These are phyloP conservation scores for Eupithecia insigniata DNA, from an alignment of 2,888 invertebrate genomes.

Conservation along the genomic window DNA sequence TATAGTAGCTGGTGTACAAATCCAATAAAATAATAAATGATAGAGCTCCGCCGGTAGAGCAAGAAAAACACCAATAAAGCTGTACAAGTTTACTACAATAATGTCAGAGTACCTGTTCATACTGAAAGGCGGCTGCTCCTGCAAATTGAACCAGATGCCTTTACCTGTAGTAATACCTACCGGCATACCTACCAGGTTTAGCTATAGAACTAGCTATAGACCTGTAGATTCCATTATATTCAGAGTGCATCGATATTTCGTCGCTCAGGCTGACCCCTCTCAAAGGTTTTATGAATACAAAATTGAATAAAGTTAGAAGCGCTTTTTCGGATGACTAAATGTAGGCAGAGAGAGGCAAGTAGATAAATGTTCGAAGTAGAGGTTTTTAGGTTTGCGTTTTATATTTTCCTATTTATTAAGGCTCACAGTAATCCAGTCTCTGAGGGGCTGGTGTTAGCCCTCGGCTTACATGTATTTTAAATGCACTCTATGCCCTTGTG, in stretches of 20 bases:
- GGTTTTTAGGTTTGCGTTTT: background rate
- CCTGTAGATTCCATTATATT: constrained; percentile 12
- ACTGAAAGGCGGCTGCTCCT: background rate
- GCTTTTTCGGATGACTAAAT: constrained; percentile 6
- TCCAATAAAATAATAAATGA: background rate
- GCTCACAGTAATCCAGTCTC: too few relatives aligned
- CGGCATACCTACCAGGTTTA: background rate
- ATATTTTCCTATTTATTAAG: background rate
- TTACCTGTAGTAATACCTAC: background rate
- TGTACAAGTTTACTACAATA: constrained; percentile 3
- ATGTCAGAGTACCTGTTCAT: background rate
- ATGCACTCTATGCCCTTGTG: too few relatives aligned
- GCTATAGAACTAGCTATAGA: constrained; percentile 10
- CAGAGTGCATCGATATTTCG: constrained; percentile 13
- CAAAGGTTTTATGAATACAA: constrained; percentile 17
- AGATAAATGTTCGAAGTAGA: background rate
- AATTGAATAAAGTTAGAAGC: constrained; percentile 16
- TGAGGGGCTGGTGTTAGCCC: too few relatives aligned
- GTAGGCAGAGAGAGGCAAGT: background rate
- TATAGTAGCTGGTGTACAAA: background rate
- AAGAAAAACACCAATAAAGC: background rate
- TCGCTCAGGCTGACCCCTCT: constrained; percentile 12
- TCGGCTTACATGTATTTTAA: too few relatives aligned
- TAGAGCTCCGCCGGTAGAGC: background rate
- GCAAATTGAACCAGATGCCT: constrained; percentile 2